Base-by-base conservation (phyloP, 2,113 vertebrate species). In the Boleophthalmus pectinirostris region DNA sequence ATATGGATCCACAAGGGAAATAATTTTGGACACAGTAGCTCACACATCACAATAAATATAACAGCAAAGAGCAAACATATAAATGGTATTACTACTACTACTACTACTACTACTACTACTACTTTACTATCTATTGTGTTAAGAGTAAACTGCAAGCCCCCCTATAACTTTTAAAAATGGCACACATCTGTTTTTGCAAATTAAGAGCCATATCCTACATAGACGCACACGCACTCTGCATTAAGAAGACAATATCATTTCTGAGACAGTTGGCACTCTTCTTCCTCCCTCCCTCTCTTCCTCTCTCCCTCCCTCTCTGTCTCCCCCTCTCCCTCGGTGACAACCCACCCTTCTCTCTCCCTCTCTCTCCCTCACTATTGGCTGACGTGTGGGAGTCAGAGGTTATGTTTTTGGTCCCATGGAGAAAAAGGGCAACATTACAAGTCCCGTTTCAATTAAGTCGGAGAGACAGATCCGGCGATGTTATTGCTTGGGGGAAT, bases 401-500 rank as follows among this genome's bases (percentile, higher is more conserved):
- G 91, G 89, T 94, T 92, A 92, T 89, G 90, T 92, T 93, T 88
- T 89, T 89, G 83, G 86, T 93, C 90, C 87, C 85, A 79, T 65
- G 2, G 82, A 83, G 82, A 83, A 90, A 87, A 92, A 93, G 91
- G 83, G 82, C 66, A 12, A 90, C 82, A 87, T 92, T 93, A 85
- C 93, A 90, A 94, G 91, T 93, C 92, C 87, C 86, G 70, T 94
- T 95, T 95, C 92, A 93, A 93, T 96, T 93, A 94, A 93, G 91
- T 91, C 88, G 90, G 91, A 92, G 92, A 88, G 80, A 69, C 89
- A 85, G 86, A 86, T 86, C 83, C 83, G 64, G 91, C 87, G 85
- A 86, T 82, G 83, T 92, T 94, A 93, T 93, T 93, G 91, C 93
- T 88, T 92, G 84, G 90, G 92, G 92, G 90, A 91, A 92, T 94